A percentile compares a stretch with the other conserved stretches of the same genome.
phyloP scores from a whole-genome alignment of 2,888 invertebrate species.

The Fragum whitleyi region DNA sequence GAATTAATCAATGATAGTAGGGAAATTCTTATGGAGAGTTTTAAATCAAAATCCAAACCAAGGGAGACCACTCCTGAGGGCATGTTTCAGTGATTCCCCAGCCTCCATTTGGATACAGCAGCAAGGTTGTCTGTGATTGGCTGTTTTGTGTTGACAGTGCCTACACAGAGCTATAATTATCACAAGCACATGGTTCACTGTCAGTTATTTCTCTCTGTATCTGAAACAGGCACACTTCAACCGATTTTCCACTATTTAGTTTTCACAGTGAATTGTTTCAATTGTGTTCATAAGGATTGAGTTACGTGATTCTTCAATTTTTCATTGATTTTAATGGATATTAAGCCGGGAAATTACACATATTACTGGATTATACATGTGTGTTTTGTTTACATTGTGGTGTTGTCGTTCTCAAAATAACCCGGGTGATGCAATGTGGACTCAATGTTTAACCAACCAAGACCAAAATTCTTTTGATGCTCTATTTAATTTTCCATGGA shows the following conservation, averaged over 20 bases:
- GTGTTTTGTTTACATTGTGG: conserved; percentile 19
- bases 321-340: conserved; percentile 17
- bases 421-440: conserved; percentile 19
- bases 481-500: neutral
- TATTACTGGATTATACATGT: conserved; percentile 22
- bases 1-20: no score
- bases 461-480: neutral
- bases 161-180: conserved; percentile 61
- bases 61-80: conserved; percentile 51
- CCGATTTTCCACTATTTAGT: conserved; percentile 5
- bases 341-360: neutral
- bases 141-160: conserved; percentile 53
- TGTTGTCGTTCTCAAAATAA: conserved; percentile 18
- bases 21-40: no score
- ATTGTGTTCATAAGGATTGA: conserved; percentile 6
- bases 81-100: conserved; percentile 13
- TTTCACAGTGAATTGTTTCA: conserved; percentile 1
- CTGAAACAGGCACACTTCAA: conserved; percentile 9
- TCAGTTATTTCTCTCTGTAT: conserved; percentile 31
- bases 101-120: conserved; percentile 29
- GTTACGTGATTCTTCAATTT: neutral
- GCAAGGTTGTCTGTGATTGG: conserved; percentile 48
- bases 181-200: conserved; percentile 58
- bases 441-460: conserved; percentile 13
- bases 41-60: conserved; percentile 2